Evolutionary conservation across 2,797 vertebrate species (phyloP).

Genomic region (Brachyalestes nurse): DNA sequence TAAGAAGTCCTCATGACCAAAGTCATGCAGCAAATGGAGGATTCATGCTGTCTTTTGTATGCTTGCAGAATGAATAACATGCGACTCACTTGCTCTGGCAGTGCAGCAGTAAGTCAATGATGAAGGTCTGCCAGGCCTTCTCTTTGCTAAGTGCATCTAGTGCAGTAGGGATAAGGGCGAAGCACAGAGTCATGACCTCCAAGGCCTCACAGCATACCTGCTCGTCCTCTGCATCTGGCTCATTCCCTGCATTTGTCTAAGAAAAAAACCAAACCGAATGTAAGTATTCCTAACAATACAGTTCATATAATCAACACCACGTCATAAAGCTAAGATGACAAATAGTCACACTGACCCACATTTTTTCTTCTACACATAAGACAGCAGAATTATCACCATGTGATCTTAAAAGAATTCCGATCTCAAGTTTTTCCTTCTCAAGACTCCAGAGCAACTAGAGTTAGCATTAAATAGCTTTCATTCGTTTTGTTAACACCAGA

Average conservation of each 20-base stretch:
- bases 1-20: too few relatives aligned
- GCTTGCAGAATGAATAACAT: neutral
- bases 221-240: slow-evolving; percentile 95
- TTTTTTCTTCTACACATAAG: neutral
- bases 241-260: slow-evolving; percentile 95
- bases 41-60: slow-evolving; percentile 18
- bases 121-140: slow-evolving; percentile 98
- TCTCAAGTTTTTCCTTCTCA: neutral
- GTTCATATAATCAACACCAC: neutral
- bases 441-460: neutral
- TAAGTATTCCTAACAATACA: too few relatives aligned
- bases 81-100: slow-evolving; percentile 97
- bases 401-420: neutral
- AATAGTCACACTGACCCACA: neutral
- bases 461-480: neutral
- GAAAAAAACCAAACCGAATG: neutral
- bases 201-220: slow-evolving; percentile 98
- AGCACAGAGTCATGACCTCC: slow-evolving; percentile 98
- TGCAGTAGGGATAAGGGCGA: slow-evolving; percentile 96
- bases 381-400: neutral
- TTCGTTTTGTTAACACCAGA: neutral
- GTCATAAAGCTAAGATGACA: neutral
- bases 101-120: slow-evolving; percentile 96
- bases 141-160: slow-evolving; percentile 98
- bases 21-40: neutral